Conservation (phyloP, 2,113 vertebrate species). For the Condylura cristata region DNA sequence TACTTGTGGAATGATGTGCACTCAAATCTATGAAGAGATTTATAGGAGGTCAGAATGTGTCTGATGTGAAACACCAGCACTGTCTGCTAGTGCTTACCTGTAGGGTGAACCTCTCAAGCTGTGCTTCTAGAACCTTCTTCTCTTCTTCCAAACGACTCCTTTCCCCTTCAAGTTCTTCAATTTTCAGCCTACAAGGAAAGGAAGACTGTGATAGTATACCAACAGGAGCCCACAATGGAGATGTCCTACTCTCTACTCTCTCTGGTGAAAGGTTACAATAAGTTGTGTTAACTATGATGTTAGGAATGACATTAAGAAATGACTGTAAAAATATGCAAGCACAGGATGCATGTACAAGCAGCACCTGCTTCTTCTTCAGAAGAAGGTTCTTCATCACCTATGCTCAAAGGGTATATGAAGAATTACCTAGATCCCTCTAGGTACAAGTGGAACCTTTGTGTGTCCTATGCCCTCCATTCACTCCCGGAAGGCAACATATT, state of each 20-base stretch:
- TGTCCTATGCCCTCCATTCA: neutral
- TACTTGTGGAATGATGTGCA: rapidly evolving
- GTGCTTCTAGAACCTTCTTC: conserved; percentile 91
- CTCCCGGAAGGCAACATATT: neutral
- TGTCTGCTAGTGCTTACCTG: conserved; percentile 86
- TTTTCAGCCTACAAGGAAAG: conserved; percentile 89
- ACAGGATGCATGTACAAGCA: neutral
- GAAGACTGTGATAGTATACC: neutral
- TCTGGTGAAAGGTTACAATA: rapidly evolving
- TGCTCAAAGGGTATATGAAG: no score
- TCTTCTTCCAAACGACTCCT: conserved; percentile 91
- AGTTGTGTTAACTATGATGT: rapidly evolving
- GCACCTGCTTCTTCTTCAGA: no score
- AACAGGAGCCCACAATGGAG: no score
- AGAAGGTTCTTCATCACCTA: no score
- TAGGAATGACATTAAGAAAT: rapidly evolving
- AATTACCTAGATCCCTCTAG: no score
- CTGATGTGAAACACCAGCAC: rapidly evolving
- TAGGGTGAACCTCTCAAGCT: conserved; percentile 91
- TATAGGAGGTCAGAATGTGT: rapidly evolving
- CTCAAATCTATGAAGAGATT: neutral
- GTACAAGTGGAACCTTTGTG: no score
- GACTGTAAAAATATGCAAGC: rapidly evolving
- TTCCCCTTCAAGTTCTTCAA: conserved; percentile 94
- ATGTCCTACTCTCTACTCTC: neutral